A percentile compares a stretch with the other conserved stretches of the same genome.
Evolutionary conservation across 2,113 vertebrate genomes (phyloP).

Genomic region (Panthera tigris): DNA sequence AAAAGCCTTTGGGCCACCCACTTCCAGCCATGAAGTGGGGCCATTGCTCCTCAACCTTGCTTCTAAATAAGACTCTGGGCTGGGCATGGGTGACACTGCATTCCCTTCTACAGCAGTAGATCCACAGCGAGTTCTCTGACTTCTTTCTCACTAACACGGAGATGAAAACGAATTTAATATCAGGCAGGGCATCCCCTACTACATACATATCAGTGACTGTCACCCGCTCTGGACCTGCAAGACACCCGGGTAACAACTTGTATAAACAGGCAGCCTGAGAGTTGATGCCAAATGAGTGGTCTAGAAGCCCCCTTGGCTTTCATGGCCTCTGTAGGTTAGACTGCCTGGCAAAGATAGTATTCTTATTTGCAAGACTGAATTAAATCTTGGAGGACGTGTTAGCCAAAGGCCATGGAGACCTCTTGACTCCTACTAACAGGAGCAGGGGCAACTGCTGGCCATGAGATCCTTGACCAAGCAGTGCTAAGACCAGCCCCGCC

Average conservation of each 20-base stretch:
- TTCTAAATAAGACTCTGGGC: not conserved
- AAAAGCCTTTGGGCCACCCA: not conserved
- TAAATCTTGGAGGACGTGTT: rapidly evolving
- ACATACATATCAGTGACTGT: not conserved
- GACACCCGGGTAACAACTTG: not conserved
- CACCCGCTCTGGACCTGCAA: rapidly evolving
- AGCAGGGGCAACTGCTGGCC: not conserved
- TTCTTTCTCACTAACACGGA: not conserved
- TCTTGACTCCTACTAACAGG: not conserved
- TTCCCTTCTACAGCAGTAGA: rapidly evolving
- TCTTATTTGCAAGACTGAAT: not conserved
- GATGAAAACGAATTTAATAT: not conserved
- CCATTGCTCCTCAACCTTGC: not conserved
- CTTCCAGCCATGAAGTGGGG: not conserved
- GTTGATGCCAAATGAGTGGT: rapidly evolving
- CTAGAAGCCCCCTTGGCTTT: not conserved
- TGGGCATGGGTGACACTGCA: rapidly evolving
- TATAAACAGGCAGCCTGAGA: not conserved
- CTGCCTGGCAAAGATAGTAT: not conserved
- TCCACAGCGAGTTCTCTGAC: not conserved
- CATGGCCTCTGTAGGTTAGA: not conserved
- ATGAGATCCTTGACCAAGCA: not conserved
- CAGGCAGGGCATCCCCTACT: not conserved
- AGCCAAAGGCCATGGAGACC: not conserved
- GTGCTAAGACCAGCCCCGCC: not conserved